A percentile compares a stretch with the other conserved stretches of the same genome.
Evolutionary conservation across 2,797 vertebrate species (phyloP).

Genomic region (Alouatta caraya): DNA sequence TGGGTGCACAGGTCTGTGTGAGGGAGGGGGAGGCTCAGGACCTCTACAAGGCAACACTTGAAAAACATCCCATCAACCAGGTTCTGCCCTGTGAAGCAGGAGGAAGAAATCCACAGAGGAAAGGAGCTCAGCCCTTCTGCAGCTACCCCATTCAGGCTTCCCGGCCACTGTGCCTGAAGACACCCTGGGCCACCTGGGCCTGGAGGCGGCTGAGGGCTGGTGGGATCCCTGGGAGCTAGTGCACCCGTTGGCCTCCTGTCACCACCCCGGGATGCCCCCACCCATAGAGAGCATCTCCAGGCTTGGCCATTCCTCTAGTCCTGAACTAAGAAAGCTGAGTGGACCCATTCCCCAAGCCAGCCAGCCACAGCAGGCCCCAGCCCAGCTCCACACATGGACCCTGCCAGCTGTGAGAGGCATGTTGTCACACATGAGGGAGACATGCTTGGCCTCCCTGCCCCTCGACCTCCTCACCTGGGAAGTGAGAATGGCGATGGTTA

Average conservation of each 20-base stretch:
- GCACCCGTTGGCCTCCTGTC: not conserved
- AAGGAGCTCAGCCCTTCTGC: conserved; percentile 73
- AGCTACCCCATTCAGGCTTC: conserved; percentile 74
- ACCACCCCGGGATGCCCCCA: rapidly evolving
- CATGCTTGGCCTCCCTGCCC: too few species aligned
- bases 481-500: not conserved
- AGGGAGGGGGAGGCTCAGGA: conserved; percentile 76
- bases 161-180: conserved; percentile 51
- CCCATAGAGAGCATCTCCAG: too few species aligned
- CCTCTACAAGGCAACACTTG: conserved; percentile 74
- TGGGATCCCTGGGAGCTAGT: not conserved
- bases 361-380: not conserved
- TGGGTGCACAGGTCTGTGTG: conserved; percentile 84
- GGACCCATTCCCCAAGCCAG: not conserved
- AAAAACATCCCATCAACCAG: conserved; percentile 84
- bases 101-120: conserved; percentile 80
- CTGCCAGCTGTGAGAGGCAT: not conserved
- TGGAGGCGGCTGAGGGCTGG: not conserved
- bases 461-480: not conserved
- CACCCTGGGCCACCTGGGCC: conserved; percentile 28
- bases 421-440: too few species aligned
- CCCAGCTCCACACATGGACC: not conserved
- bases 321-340: not conserved
- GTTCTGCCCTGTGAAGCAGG: conserved; percentile 77
- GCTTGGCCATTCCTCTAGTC: not conserved